phyloP scores from a whole-genome alignment of 2,888 invertebrate species.

The Dynastes grantii region DNA sequence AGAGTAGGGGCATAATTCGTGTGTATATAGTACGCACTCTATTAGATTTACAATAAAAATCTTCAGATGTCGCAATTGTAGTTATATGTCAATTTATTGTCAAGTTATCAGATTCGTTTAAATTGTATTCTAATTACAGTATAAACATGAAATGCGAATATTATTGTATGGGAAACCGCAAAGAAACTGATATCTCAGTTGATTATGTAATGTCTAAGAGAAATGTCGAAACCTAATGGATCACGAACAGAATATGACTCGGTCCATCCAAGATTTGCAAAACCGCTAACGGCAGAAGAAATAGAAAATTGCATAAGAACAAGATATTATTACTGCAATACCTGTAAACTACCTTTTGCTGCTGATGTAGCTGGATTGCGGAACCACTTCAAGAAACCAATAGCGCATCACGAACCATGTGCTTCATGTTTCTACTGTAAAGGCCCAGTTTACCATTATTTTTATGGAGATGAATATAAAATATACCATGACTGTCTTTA shows the following conservation, averaged over 20 bases:
- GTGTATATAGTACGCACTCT: no score
- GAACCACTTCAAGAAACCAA: constrained; percentile 64
- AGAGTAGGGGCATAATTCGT: no score
- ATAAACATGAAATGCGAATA: neutral
- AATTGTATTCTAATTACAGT: neutral
- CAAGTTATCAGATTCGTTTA: no score
- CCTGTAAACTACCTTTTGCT: constrained; percentile 65
- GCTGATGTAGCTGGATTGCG: constrained; percentile 62
- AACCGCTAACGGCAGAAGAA: constrained; percentile 59
- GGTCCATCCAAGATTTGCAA: constrained; percentile 65
- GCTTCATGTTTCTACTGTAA: constrained; percentile 67
- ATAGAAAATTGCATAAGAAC: constrained; percentile 62
- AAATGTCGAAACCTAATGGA: neutral
- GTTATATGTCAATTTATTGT: no score
- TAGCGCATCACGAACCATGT: constrained; percentile 61
- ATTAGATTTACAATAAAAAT: no score
- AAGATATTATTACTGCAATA: constrained; percentile 64
- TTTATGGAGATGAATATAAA: constrained; percentile 58
- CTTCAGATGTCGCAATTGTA: no score
- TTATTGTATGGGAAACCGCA: neutral
- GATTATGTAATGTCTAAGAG: neutral
- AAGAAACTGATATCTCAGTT: neutral
- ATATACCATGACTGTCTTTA: constrained; percentile 64
- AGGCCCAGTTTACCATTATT: constrained; percentile 65
- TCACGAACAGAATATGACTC: constrained; percentile 64